Conservation (phyloP, 2,113 vertebrate genomes). For the Acanthisitta chloris region DNA sequence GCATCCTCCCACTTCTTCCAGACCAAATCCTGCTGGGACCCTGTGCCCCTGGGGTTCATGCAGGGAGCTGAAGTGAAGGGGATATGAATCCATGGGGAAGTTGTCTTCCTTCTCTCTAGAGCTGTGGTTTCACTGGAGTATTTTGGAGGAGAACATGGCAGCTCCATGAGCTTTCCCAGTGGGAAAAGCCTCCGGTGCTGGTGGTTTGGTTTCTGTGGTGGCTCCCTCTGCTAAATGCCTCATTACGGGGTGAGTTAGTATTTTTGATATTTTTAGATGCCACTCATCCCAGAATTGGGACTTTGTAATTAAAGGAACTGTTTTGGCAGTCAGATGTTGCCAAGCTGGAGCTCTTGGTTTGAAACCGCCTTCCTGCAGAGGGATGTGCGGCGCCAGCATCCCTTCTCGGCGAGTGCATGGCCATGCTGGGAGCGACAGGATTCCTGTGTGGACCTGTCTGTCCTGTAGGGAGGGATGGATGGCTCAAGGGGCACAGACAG, state of each 20-base stretch:
- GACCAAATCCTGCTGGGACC: rapidly evolving
- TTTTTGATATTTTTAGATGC: constrained; percentile 2
- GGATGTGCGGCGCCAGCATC: rapidly evolving
- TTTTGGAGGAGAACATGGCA: background rate
- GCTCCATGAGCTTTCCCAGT: background rate
- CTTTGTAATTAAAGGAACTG: constrained; percentile 4
- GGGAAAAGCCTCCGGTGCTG: background rate
- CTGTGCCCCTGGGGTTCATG: rapidly evolving
- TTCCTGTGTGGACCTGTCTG: background rate
- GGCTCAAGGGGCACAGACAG: background rate
- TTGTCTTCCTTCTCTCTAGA: background rate
- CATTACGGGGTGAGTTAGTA: background rate
- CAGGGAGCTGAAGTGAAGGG: background rate
- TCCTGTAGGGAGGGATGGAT: background rate
- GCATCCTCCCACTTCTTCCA: background rate
- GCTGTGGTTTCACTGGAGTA: background rate
- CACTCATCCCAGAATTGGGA: background rate
- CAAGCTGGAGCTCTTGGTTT: background rate
- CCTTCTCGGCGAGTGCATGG: rapidly evolving
- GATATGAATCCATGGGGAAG: background rate
- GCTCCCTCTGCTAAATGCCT: background rate
- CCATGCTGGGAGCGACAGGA: rapidly evolving
- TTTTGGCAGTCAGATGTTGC: background rate
- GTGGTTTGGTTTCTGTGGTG: background rate
- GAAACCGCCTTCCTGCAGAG: background rate